These are phyloP conservation scores for Oryzias dopingdopingensis DNA, from an alignment of 2,797 vertebrate genomes.

Conservation along the genomic window DNA sequence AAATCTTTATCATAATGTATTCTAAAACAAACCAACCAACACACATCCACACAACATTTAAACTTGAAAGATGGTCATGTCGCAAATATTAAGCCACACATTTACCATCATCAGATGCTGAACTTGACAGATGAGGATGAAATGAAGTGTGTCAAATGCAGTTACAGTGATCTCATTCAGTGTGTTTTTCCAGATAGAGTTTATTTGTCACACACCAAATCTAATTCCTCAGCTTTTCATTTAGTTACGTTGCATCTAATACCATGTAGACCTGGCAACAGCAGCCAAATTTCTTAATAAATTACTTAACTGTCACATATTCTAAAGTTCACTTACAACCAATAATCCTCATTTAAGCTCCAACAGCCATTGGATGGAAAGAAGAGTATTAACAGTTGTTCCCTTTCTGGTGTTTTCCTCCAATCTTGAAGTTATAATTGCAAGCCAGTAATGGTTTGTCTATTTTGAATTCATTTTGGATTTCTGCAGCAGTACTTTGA, in stretches of 20 bases:
- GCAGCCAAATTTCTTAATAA: slow-evolving; percentile 80
- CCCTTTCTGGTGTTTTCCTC: no score
- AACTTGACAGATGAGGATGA: slow-evolving; percentile 86
- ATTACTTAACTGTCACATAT: slow-evolving; percentile 76
- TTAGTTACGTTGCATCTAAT: slow-evolving; percentile 84
- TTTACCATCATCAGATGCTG: slow-evolving; percentile 76
- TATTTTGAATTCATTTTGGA: no score
- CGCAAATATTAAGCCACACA: slow-evolving; percentile 81
- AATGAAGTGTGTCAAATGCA: slow-evolving; percentile 87
- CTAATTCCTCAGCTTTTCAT: slow-evolving; percentile 83
- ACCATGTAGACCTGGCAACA: slow-evolving; percentile 75
- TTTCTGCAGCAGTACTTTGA: no score
- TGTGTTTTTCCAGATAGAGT: slow-evolving; percentile 76
- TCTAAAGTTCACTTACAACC: slow-evolving; percentile 80
- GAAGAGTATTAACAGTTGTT: no score
- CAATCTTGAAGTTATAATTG: no score
- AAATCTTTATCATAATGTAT: not conserved
- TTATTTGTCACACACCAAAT: slow-evolving; percentile 84
- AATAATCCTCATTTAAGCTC: not conserved
- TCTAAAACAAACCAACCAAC: slow-evolving; percentile 40
- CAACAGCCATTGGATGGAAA: no score
- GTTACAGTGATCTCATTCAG: slow-evolving; percentile 80
- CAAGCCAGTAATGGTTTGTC: no score
- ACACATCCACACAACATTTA: slow-evolving; percentile 61
- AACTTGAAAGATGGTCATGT: slow-evolving; percentile 76